Percentiles rank a stretch among this genome's conserved stretches.
These are phyloP conservation scores for Amphiprion clarkii DNA, from an alignment of 2,797 vertebrate genomes.

Conservation along the genomic window DNA sequence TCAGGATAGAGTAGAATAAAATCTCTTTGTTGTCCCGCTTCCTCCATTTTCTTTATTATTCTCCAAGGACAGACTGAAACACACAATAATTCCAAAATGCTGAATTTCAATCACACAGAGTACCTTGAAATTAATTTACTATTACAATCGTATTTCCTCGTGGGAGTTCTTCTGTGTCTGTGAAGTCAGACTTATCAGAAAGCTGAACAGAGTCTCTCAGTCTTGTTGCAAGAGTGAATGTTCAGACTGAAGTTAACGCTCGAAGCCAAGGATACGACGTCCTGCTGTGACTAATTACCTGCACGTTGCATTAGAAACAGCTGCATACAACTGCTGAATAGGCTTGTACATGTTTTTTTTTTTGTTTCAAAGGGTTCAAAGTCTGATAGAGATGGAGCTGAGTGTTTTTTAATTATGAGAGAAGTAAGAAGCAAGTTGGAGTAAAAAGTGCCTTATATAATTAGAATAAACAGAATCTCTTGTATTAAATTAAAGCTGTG, in stretches of 20 bases:
- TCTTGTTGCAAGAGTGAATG: not conserved
- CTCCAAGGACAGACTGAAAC: no score
- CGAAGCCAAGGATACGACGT: not conserved
- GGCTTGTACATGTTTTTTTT: no score
- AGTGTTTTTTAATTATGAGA: not conserved
- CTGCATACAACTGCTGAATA: not conserved
- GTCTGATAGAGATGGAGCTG: not conserved
- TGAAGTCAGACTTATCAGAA: not conserved
- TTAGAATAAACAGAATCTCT: not conserved
- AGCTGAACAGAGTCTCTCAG: not conserved
- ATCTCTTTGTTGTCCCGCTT: not conserved
- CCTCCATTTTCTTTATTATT: not conserved
- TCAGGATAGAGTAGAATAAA: not conserved
- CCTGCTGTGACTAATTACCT: slow-evolving; percentile 38
- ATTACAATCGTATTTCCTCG: not conserved
- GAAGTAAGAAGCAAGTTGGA: not conserved
- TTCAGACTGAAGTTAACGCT: not conserved
- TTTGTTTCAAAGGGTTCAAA: no score
- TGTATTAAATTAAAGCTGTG: not conserved
- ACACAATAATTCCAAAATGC: slow-evolving; percentile 1
- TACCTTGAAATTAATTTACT: slow-evolving; percentile 2
- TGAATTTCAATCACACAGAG: slow-evolving; percentile 14
- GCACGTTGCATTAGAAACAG: slow-evolving; percentile 9
- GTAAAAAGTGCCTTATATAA: not conserved
- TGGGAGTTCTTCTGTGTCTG: not conserved